phyloP scores from a whole-genome alignment of 2,888 invertebrate genomes.

The Eristalis pertinax region DNA sequence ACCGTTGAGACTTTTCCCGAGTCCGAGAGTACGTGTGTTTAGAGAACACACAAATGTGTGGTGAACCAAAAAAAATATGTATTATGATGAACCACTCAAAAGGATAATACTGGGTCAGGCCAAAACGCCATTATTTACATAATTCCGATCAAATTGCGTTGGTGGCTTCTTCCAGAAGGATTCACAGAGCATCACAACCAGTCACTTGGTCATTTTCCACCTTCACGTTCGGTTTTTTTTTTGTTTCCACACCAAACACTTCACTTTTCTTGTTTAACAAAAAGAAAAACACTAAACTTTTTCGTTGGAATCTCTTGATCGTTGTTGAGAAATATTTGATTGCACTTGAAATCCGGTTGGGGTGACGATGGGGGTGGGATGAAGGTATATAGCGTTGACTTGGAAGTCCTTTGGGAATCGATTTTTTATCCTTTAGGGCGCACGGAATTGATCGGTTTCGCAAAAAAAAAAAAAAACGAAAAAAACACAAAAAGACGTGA shows the following conservation, averaged over 20 bases:
- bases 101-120: slow-evolving; percentile 63
- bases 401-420: slow-evolving; percentile 69
- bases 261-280: not conserved
- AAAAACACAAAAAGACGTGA: slow-evolving; percentile 18
- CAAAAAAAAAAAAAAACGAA: slow-evolving; percentile 48
- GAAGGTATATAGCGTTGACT: not conserved
- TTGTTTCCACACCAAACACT: not conserved
- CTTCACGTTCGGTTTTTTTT: not conserved
- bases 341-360: slow-evolving; percentile 20
- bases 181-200: slow-evolving; percentile 32
- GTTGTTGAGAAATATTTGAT: slow-evolving; percentile 39
- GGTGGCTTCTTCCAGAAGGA: slow-evolving; percentile 16
- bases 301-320: slow-evolving; percentile 35
- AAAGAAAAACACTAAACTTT: slow-evolving; percentile 14
- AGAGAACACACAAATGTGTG: not conserved
- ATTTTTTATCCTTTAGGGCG: slow-evolving; percentile 68
- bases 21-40: not conserved
- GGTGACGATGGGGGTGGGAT: not conserved
- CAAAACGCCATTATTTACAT: slow-evolving; percentile 69
- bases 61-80: slow-evolving; percentile 9
- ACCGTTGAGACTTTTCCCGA: not conserved
- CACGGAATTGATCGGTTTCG: slow-evolving; percentile 64
- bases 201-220: slow-evolving; percentile 10
- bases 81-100: slow-evolving; percentile 17
- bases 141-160: slow-evolving; percentile 40